Evolutionary conservation across 1,140 invertebrate genomes (phyloP).

Genomic region (Diachasma alloeum): DNA sequence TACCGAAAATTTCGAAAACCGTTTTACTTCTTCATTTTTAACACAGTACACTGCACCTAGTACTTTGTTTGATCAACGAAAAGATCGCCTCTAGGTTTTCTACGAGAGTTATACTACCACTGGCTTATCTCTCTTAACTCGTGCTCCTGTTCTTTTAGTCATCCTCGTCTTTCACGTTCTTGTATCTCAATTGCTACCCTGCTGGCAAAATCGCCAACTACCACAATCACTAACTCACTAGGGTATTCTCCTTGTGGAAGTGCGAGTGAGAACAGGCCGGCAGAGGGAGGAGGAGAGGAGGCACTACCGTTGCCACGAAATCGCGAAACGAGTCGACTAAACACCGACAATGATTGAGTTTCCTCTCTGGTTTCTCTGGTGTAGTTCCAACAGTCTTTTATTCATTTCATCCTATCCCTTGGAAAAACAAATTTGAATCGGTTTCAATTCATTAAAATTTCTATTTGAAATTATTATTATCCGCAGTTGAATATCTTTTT

Average conservation of each 20-base stretch:
- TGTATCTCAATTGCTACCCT: neutral
- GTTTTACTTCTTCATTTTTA: neutral
- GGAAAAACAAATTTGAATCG: neutral
- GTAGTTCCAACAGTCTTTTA: neutral
- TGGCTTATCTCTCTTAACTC: conserved; percentile 40
- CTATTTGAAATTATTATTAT: no score
- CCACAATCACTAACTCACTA: neutral
- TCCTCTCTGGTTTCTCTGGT: neutral
- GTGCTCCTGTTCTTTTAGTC: neutral
- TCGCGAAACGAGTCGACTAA: neutral
- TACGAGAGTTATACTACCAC: conserved; percentile 27
- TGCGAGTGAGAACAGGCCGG: neutral
- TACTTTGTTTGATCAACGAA: conserved; percentile 49
- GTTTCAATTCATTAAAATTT: neutral
- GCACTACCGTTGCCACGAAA: neutral
- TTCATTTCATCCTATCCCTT: neutral
- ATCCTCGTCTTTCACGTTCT: neutral
- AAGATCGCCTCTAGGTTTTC: conserved; percentile 28
- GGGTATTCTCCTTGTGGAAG: neutral
- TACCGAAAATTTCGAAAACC: neutral
- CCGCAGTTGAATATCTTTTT: no score
- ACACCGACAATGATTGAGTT: conserved; percentile 17
- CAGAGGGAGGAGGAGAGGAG: neutral
- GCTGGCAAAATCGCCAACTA: neutral
- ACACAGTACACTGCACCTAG: neutral